Evolutionary conservation across 2,888 invertebrate genomes (phyloP).

Genomic region (Chrysina gloriosa): DNA sequence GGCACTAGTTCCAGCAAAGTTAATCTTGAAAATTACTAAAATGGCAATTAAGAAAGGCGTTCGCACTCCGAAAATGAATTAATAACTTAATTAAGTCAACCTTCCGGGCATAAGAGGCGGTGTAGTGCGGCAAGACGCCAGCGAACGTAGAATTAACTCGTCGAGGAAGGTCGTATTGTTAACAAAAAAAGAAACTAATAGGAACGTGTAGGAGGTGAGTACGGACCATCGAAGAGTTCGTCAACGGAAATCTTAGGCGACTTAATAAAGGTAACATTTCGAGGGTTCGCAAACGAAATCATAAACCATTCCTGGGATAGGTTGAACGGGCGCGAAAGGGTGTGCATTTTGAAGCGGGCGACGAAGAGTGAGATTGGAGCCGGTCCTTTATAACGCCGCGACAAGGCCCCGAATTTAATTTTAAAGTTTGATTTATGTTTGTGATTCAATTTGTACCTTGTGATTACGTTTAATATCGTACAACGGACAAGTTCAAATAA

Average conservation of each 20-base stretch:
- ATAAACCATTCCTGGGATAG: slow-evolving; percentile 32
- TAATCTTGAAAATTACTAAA: slow-evolving; percentile 40
- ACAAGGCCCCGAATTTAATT: slow-evolving; percentile 46
- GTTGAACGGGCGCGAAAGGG: slow-evolving; percentile 22
- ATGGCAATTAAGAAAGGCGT: slow-evolving; percentile 41
- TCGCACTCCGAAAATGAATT: slow-evolving; percentile 42
- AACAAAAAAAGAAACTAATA: slow-evolving; percentile 32
- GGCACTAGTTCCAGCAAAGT: slow-evolving; percentile 27
- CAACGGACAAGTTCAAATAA: slow-evolving; percentile 43
- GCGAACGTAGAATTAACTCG: slow-evolving; percentile 23
- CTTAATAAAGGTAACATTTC: slow-evolving; percentile 34
- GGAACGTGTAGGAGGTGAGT: slow-evolving; percentile 22
- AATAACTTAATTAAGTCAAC: slow-evolving; percentile 43
- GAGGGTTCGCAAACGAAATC: slow-evolving; percentile 27
- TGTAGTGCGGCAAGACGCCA: not conserved
- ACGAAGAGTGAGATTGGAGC: slow-evolving; percentile 29
- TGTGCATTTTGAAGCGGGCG: slow-evolving; percentile 23
- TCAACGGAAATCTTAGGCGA: slow-evolving; percentile 25
- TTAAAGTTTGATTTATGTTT: slow-evolving; percentile 50
- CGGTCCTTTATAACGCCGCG: slow-evolving; percentile 30
- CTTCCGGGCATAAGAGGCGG: slow-evolving; percentile 29
- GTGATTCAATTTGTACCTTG: slow-evolving; percentile 50
- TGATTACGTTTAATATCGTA: slow-evolving; percentile 46
- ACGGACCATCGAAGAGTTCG: slow-evolving; percentile 16
- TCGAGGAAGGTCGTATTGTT: slow-evolving; percentile 26